Base-by-base conservation (phyloP, 2,797 vertebrate species). In the Pempheris klunzingeri region DNA sequence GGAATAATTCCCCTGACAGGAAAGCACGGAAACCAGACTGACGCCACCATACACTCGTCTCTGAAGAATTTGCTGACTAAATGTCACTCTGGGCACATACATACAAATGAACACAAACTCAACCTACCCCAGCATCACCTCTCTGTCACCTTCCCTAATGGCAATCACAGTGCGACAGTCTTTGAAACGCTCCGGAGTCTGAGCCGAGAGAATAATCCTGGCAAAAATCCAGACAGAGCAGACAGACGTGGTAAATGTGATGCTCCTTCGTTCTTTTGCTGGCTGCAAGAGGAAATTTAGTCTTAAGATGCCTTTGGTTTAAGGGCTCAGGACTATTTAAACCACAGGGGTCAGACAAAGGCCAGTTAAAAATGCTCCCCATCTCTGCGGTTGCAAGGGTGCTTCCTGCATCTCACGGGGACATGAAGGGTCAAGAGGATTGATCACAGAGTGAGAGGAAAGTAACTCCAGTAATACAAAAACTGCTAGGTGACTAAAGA, bases 1-100 rank as follows among this genome's bases (percentile, higher is more conserved):
- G 85, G 88, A 82, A 87, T 81, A 81, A 91, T 90, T 89, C 90
- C 84, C 81, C 47, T 53, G 66, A 49, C 68, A 77, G 77, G 67
- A 77, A 72, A 63, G 57, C 59, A 28, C 10, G 44, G 71, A 84
- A 80, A 70, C 73, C 30, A 8, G 65, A 67, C 15, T 32, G 67
- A 73, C 22, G 47, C 44, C 70, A 54, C 44, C 66, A 13, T 28
- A 30, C 49, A 46, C 58, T 58, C 17, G 60, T 80, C 87, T 89
- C 85, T 22, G 43, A 78, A 85, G 87, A 83, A 75, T 84, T 54
- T 82, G 77, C 81, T 78, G 84, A 86, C 85, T 83, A 84, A 89
- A 91, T 85, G 80, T 74, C 75, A 82, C 60, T 14, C 30, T 26
- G 13, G 74, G 66, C 54, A 11, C 67, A 72, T 22, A 18, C 71